Percentiles rank a stretch among this genome's conserved stretches.
Evolutionary conservation across 2,797 vertebrate genomes (phyloP).

Genomic region (Sparus aurata): DNA sequence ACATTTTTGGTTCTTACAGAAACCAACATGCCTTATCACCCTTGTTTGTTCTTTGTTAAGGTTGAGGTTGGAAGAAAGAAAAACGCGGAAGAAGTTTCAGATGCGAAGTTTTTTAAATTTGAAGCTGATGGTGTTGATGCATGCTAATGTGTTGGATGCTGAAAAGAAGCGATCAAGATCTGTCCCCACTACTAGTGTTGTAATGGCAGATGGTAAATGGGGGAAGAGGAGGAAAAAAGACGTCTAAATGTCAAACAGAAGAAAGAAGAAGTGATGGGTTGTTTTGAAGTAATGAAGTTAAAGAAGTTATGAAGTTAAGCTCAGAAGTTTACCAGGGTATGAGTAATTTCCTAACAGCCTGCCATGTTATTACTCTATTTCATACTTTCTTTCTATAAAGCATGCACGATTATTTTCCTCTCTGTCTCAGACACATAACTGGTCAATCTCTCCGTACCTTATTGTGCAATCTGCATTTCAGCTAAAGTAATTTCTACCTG

Average conservation of each 20-base stretch:
- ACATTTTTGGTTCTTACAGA: conserved; percentile 66
- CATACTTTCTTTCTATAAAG: conserved; percentile 81
- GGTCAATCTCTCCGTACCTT: conserved; percentile 58
- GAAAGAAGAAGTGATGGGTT: conserved; percentile 99
- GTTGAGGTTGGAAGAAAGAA: conserved; percentile 99
- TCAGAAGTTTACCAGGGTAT: conserved; percentile 99
- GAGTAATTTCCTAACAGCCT: conserved; percentile 97
- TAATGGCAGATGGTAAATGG: conserved; percentile 84
- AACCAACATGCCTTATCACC: conserved; percentile 83
- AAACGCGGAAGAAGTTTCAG: conserved; percentile 98
- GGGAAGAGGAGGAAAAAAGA: conserved; percentile 86
- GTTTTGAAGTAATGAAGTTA: conserved; percentile 87
- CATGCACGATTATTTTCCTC: conserved; percentile 77
- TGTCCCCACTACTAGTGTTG: conserved; percentile 83
- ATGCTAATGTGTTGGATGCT: conserved; percentile 94
- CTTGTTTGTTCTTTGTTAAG: conserved; percentile 93
- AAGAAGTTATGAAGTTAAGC: conserved; percentile 91
- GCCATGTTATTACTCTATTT: conserved; percentile 87
- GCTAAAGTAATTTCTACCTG: conserved; percentile 59
- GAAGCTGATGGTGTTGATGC: conserved; percentile 99
- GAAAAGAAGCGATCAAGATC: conserved; percentile 88
- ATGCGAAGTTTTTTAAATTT: conserved; percentile 98
- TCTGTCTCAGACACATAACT: conserved; percentile 70
- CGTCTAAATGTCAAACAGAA: conserved; percentile 96
- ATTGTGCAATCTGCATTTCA: conserved; percentile 48